These are phyloP conservation scores for Epizoanthus rinbou DNA, from an alignment of 92 coral and sea anemone species.

Conservation along the genomic window DNA sequence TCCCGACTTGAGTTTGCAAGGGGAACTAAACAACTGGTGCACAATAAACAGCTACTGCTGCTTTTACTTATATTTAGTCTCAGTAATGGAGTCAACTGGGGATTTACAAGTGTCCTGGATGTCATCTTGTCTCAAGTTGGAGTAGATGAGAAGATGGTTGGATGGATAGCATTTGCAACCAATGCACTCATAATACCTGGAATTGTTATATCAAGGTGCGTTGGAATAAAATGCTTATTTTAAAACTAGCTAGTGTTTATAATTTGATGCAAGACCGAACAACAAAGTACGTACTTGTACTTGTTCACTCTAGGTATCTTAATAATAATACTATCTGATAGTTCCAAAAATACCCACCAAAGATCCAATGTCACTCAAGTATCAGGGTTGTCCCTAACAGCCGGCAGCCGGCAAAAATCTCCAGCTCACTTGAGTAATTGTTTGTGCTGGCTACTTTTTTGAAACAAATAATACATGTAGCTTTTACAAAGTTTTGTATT, in stretches of 20 bases:
- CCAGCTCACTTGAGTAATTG: no score
- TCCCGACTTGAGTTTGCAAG: constrained; percentile 72
- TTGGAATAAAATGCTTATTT: not conserved
- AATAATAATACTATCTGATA: no score
- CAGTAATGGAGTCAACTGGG: constrained; percentile 93
- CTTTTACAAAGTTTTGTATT: no score
- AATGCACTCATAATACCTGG: constrained; percentile 82
- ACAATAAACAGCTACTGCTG: constrained; percentile 72
- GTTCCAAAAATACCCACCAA: no score
- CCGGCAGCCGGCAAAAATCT: no score
- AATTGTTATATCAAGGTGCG: constrained; percentile 84
- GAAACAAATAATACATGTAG: no score
- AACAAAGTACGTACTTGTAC: not conserved
- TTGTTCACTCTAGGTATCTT: no score
- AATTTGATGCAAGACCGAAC: no score
- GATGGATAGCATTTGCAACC: constrained; percentile 88
- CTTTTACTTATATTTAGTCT: constrained; percentile 70
- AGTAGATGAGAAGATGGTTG: constrained; percentile 87
- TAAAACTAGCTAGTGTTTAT: not conserved
- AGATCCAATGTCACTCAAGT: no score
- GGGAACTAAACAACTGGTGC: constrained; percentile 72
- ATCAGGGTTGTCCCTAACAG: no score
- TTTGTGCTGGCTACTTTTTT: no score
- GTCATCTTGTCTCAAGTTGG: constrained; percentile 87
- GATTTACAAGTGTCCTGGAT: constrained; percentile 87